phyloP scores from a whole-genome alignment of 2,113 vertebrate genomes.

The Corythornis cristatus region DNA sequence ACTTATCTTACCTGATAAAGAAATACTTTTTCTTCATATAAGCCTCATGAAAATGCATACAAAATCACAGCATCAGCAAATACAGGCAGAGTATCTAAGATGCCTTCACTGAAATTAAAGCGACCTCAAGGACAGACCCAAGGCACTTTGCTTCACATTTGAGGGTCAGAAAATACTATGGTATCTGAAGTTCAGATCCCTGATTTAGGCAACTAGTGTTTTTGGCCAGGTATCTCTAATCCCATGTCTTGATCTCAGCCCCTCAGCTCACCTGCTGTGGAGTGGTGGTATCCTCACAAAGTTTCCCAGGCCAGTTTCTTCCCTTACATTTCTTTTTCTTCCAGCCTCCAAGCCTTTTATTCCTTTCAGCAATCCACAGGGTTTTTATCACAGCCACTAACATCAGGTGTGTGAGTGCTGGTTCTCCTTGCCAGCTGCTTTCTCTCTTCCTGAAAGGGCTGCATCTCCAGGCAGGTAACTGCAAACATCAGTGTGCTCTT shows the following conservation, averaged over 20 bases:
- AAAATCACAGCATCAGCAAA: background rate
- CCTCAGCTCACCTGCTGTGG: background rate
- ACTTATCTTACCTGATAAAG: background rate
- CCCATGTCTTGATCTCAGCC: background rate
- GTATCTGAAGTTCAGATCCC: background rate
- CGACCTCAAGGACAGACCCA: background rate
- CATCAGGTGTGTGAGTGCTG: accelerated
- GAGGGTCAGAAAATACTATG: background rate
- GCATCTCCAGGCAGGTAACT: background rate
- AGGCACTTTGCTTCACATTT: background rate
- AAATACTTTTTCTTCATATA: background rate
- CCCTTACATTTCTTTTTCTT: background rate
- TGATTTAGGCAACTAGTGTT: background rate
- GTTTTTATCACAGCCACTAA: background rate
- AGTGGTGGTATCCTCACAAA: background rate
- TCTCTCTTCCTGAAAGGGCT: background rate
- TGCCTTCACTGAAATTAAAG: background rate
- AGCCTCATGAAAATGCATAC: background rate
- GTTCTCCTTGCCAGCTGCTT: background rate
- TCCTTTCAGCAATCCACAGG: background rate
- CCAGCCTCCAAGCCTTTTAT: background rate
- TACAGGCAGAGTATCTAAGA: background rate
- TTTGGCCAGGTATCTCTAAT: background rate
- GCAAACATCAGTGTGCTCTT: background rate
- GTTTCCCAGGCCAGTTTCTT: background rate